Evolutionary conservation across 1,140 invertebrate genomes (phyloP), one percentile per base, ranked within the genome.

Genomic region (Drosophila bipectinata): DNA sequence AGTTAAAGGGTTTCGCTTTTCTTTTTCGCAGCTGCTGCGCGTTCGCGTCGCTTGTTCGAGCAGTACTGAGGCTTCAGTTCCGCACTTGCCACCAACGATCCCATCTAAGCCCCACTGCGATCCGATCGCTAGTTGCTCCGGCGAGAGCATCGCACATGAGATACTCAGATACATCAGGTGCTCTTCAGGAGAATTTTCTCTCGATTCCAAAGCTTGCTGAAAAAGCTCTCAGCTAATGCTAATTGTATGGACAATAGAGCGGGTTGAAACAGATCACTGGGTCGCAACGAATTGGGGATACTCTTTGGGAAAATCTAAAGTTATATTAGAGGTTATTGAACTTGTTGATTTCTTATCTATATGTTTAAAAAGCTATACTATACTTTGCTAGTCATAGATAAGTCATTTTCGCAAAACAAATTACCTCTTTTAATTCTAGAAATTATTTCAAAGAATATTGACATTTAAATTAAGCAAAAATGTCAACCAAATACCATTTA

Each of bases 1-100:
- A 15, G 44, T 21, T 18, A 21, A 10, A 77, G 68, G 69, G 64
- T 69, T 44, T 49, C 77, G 72, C 48, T 53, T 34, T 24, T 44
- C n/a, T n/a, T 18, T 10, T 47, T 47, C 44, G 44, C 58, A 56
- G 54, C 62, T 69, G 54, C 62, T 67, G 67, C 72, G 60, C 54
- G 66, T 47, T 47, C 44, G 44, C 78, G 71, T 79, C 76, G 72
- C 72, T 78, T 66, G 72, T 66, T 75, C 60, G 75, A 78, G 78
- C 78, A 71, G 64, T 80, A 78, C 75, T 80, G 72, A 72, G 75
- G 60, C 71, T 76, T 75, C 49, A 49, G 58, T 63, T 78, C 78
- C 68, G 75, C 78, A 81, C 78, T 79, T 81, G 78, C 78, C 58
- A 51, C 59, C 47, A 79, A 14, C 76, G 57, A 49, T 60, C 56